These are phyloP conservation scores for Charina bottae DNA, from an alignment of 2,113 vertebrate species.

Conservation along the genomic window DNA sequence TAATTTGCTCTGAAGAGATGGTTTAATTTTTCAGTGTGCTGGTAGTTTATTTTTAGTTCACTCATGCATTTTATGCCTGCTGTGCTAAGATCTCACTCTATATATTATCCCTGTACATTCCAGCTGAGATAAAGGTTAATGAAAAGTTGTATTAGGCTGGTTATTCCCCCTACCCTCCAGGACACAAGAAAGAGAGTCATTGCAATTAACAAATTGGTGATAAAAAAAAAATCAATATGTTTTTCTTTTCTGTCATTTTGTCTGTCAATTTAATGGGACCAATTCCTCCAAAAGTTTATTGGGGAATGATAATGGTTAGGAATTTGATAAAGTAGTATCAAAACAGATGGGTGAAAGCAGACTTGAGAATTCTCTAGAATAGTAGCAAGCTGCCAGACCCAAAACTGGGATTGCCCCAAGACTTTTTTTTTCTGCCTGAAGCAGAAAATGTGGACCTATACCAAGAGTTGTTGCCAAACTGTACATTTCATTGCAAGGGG, in stretches of 20 bases:
- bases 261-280: background rate
- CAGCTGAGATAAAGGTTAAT: conserved; percentile 5
- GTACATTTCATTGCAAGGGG: no score
- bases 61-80: conserved; percentile 2
- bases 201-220: background rate
- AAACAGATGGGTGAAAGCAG: background rate
- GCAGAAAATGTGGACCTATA: background rate
- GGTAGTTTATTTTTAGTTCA: conserved; percentile 8
- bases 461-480: no score
- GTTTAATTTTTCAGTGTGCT: background rate
- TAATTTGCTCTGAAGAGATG: background rate
- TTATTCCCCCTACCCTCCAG: background rate
- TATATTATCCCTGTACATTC: background rate
- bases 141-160: background rate
- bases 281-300: background rate
- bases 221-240: background rate
- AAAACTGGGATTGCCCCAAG: background rate
- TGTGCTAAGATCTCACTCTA: background rate
- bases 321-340: background rate
- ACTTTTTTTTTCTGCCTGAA: background rate
- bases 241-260: background rate
- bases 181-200: background rate
- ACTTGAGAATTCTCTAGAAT: background rate
- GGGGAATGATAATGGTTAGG: background rate
- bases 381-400: background rate